Conservation (phyloP, 2,888 invertebrate genomes). For the Euphydryas editha region DNA sequence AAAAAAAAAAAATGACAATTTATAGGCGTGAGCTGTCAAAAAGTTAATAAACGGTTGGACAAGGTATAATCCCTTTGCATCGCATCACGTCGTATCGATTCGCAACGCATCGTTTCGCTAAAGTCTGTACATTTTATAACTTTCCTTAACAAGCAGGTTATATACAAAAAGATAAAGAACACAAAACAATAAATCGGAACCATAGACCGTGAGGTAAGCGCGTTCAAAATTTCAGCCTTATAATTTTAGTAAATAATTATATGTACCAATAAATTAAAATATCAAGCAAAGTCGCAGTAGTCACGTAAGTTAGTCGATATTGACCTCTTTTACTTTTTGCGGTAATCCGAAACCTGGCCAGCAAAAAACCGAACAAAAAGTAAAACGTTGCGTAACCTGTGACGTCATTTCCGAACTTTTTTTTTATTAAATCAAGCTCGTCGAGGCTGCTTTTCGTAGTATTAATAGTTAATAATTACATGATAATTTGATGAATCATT, state of each 20-base stretch:
- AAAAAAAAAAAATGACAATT: no score
- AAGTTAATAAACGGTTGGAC: no score
- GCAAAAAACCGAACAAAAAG: conserved; percentile 27
- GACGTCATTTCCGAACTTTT: conserved; percentile 22
- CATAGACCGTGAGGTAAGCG: no score
- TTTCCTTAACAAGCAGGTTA: no score
- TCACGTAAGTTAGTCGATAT: conserved; percentile 40
- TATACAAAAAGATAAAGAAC: no score
- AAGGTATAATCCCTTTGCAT: no score
- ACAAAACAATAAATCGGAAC: no score
- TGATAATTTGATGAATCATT: neutral
- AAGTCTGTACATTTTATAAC: no score
- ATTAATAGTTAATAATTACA: neutral
- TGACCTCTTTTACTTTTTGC: conserved; percentile 56
- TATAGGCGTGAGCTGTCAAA: no score
- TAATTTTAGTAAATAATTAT: neutral
- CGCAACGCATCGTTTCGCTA: no score
- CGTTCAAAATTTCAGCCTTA: neutral
- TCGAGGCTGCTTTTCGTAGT: neutral
- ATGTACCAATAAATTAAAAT: no score
- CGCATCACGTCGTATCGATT: no score
- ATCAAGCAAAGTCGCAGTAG: neutral
- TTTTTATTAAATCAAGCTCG: conserved; percentile 3
- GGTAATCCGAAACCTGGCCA: conserved; percentile 44
- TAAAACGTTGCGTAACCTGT: conserved; percentile 23